These are phyloP conservation scores for Tetrax tetrax DNA, from an alignment of 2,113 vertebrate genomes.

Conservation along the genomic window DNA sequence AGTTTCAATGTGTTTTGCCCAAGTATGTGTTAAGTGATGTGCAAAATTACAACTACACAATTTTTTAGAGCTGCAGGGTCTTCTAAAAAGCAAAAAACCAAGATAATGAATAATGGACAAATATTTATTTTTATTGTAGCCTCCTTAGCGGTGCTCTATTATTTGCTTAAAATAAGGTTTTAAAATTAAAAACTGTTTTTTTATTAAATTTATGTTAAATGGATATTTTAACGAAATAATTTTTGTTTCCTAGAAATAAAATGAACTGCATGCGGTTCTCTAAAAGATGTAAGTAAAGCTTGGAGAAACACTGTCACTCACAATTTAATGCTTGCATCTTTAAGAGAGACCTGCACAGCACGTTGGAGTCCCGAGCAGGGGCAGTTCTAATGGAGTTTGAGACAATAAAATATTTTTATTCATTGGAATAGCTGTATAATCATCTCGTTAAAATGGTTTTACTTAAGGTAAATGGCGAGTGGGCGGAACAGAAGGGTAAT, in stretches of 20 bases:
- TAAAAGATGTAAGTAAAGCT: neutral
- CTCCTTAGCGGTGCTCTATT: neutral
- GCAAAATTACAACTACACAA: neutral
- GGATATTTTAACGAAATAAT: neutral
- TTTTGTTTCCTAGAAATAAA: neutral
- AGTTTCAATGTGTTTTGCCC: neutral
- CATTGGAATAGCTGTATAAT: neutral
- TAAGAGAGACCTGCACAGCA: neutral
- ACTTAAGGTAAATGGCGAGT: neutral
- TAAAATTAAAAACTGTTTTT: neutral
- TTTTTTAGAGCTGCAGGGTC: neutral
- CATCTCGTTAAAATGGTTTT: slow-evolving; percentile 19
- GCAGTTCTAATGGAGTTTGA: neutral
- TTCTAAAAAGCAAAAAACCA: neutral
- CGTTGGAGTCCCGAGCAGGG: neutral
- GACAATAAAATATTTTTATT: slow-evolving; percentile 9
- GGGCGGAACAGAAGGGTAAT: neutral
- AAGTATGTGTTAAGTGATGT: neutral
- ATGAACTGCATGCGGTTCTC: accelerated
- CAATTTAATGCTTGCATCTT: neutral
- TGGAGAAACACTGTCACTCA: neutral
- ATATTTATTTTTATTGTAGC: neutral
- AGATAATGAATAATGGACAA: neutral
- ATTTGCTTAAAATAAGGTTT: neutral
- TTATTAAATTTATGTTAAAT: neutral